phyloP scores from a whole-genome alignment of 1,140 invertebrate genomes.

The Aphis gossypii region DNA sequence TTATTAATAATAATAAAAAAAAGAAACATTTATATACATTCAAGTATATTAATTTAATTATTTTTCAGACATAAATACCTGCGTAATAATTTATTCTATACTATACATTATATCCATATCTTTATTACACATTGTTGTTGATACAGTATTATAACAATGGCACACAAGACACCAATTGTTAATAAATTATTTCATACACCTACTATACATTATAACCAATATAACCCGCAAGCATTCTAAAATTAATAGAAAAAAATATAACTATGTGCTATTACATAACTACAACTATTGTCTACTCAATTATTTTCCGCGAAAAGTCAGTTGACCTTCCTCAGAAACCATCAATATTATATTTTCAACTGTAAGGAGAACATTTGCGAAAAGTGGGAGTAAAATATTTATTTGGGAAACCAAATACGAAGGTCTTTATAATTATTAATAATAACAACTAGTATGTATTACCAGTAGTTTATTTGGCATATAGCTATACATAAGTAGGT shows the following conservation, averaged over 20 bases:
- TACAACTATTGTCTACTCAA: not conserved
- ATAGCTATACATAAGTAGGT: too few relatives aligned
- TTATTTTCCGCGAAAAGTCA: not conserved
- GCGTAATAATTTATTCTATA: not conserved
- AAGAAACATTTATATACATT: too few relatives aligned
- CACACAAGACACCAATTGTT: not conserved
- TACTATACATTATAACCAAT: not conserved
- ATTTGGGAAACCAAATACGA: not conserved
- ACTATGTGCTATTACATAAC: not conserved
- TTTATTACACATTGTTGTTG: not conserved
- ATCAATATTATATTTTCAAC: not conserved
- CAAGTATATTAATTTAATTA: too few relatives aligned
- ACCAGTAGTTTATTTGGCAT: too few relatives aligned
- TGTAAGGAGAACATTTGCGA: not conserved
- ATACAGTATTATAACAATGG: not conserved
- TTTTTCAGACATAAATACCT: not conserved
- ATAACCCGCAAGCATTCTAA: not conserved
- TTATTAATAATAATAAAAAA: too few relatives aligned
- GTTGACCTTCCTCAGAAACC: not conserved
- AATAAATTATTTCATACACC: not conserved
- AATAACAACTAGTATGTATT: too few relatives aligned
- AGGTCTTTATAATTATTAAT: not conserved
- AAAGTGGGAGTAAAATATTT: not conserved
- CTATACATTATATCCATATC: not conserved
- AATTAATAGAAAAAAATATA: not conserved